Base-by-base conservation (phyloP, 2,797 vertebrate species). In the Eulemur rubriventer region DNA sequence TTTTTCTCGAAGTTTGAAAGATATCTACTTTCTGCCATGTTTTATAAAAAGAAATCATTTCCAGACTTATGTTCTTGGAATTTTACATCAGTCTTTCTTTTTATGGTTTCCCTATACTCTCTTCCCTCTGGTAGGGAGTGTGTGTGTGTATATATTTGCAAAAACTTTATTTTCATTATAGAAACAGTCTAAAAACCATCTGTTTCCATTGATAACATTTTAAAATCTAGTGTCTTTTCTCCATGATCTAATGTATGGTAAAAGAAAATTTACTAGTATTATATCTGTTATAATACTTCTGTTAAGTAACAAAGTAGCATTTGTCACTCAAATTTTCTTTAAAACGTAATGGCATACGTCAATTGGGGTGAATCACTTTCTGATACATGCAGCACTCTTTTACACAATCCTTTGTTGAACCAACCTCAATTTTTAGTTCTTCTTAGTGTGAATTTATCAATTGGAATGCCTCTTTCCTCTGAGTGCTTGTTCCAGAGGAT, bases 21-120 rank as follows among this genome's bases (percentile, higher is more conserved):
- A 59, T 89, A 13, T 12, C 61, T 87, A 33, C 20, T 81, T 93
- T 89, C 35, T 79, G 26, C 55, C n/a, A 38, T 83, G 13, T 91
- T 88, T 96, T 81, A 46, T 83, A 26, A 95, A 82, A 89, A 80
- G 5, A 91, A 94, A 80, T 95, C 1, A 43, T 95, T 86, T 28
- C 35, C 22, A 63, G 0, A 22, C 7, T 43, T 76, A 6, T 95
- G 81, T 87, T 87, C 65, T 84, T 95, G 33, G 12, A 46, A 81
- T 89, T 91, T 93, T 67, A 50, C 72, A 18, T 79, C n/a, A 88
- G 6, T 82, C 35, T 89, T 26, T 94, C 46, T 91, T 75, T 61
- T 43, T 6, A 50, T 70, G 17, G 28, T 70, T 89, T 89, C 22
- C 5, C 4, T 94, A 30, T 22, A 48, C 24, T 82, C 33, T 61